Evolutionary conservation across 2,113 vertebrate genomes (phyloP).

Genomic region (Aspidoscelis tigris): DNA sequence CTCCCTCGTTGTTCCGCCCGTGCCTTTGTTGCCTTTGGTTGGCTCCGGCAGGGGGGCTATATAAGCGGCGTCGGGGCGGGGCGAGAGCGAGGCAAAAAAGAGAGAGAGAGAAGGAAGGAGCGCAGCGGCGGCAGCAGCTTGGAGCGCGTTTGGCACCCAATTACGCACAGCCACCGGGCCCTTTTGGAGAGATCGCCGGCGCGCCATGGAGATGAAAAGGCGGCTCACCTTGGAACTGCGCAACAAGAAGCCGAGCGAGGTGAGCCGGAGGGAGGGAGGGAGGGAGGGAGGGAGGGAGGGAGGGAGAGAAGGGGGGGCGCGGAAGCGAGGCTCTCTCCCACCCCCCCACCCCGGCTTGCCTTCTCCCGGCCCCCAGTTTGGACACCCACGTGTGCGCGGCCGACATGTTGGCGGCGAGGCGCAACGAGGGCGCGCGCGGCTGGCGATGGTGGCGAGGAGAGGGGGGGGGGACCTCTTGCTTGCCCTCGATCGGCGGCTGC

Average conservation of each 20-base stretch:
- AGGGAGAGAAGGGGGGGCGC: too few relatives aligned
- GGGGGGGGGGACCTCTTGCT: too few relatives aligned
- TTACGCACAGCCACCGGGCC: not conserved
- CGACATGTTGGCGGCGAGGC: constrained; percentile 8
- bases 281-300: too few relatives aligned
- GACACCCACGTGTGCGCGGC: not conserved
- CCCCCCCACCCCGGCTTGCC: not conserved
- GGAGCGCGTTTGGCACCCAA: too few relatives aligned
- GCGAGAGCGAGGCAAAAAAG: not conserved
- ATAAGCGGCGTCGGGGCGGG: constrained; percentile 20
- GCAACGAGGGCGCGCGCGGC: too few relatives aligned
- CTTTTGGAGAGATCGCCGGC: not conserved
- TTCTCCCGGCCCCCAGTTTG: not conserved
- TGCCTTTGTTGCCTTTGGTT: constrained; percentile 39
- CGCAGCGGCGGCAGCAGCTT: too few relatives aligned
- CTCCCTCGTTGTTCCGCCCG: constrained; percentile 23
- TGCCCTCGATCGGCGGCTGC: too few relatives aligned
- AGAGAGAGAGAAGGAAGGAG: too few relatives aligned
- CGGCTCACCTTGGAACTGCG: constrained; percentile 72
- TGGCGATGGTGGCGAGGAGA: too few relatives aligned
- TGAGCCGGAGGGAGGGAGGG: not conserved
- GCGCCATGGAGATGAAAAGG: constrained; percentile 75
- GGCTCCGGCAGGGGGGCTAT: constrained; percentile 13
- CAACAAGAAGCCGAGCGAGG: constrained; percentile 76
- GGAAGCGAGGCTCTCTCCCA: rapidly evolving